Base-by-base conservation (phyloP, 2,113 vertebrate genomes). In the Alouatta palliata region DNA sequence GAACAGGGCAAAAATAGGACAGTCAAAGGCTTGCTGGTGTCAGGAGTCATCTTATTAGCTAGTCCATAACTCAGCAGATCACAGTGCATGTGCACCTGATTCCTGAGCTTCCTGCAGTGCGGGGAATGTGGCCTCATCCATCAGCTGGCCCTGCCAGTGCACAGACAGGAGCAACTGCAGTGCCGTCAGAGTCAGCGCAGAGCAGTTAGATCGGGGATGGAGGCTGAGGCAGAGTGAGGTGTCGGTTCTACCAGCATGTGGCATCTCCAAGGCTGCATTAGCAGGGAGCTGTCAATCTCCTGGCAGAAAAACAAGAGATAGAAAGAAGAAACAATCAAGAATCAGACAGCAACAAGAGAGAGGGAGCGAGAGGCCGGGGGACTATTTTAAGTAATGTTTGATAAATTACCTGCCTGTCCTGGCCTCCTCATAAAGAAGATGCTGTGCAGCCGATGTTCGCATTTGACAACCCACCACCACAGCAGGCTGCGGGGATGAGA, bases 261-360 rank as follows among this genome's bases (percentile, higher is more conserved):
- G 93, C 58, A 92, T 27, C 52, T 13, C 97, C 80, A 96, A 97
- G 91, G 91, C 95, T 96, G 80, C 64, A 37, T 96, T 97, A 94
- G 93, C 95, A 96, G 95, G 85, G 75, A 97, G 86, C 94, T 98
- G 98, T 98, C 98, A 98, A 66, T 98, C 98, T 97, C 76, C 40
- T 32, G 81, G 70, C 25, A 76, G 94, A 70, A 96, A 97, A 95
- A 90, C 90, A 94, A 85, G 61, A 47, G 40, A 49, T 43, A 92
- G 97, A 90, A 93, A 90, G 93, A 98, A 96, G 79, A 97, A 98
- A 97, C 88, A 79, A 97, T 97, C 81, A 56, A 75, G 84, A 95
- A 91, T 14, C 93, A 98, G 81, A 93, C 47, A 95, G 87, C 77
- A 94, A 76, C 17, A 49, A 45, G 86, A 85, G 82, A 90, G 52